phyloP scores from a whole-genome alignment of 2,888 invertebrate species.

The Brachylomia viminalis region DNA sequence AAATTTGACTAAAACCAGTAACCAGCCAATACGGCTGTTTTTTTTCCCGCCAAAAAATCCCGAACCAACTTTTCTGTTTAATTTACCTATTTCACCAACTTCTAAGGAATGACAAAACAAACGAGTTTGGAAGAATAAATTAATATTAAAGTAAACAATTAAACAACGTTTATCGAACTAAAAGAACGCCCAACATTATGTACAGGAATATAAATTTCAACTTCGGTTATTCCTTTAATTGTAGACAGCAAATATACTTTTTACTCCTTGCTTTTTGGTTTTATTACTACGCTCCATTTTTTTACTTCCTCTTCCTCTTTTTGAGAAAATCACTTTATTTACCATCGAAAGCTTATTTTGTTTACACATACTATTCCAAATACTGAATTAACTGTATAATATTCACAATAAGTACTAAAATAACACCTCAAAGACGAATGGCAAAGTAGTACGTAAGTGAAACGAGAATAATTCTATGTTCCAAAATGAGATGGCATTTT shows the following conservation, averaged over 20 bases:
- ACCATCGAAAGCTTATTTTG: background rate
- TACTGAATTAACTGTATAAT: background rate
- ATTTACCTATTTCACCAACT: slow-evolving; percentile 53
- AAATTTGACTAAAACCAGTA: background rate
- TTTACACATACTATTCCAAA: background rate
- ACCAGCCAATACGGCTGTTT: slow-evolving; percentile 1
- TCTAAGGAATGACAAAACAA: slow-evolving; percentile 65
- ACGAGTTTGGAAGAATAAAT: slow-evolving; percentile 68
- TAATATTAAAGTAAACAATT: slow-evolving; percentile 64
- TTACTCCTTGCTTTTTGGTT: slow-evolving; percentile 15
- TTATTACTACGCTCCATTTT: slow-evolving; percentile 2
- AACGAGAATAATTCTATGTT: slow-evolving; percentile 59
- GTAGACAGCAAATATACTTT: slow-evolving; percentile 26
- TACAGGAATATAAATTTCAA: slow-evolving; percentile 46
- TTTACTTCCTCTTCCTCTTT: background rate
- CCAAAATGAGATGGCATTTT: slow-evolving; percentile 57
- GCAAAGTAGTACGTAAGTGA: slow-evolving; percentile 36
- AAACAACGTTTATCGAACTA: slow-evolving; percentile 55
- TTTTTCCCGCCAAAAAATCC: slow-evolving; percentile 26
- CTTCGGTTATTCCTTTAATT: slow-evolving; percentile 57
- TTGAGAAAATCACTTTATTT: background rate
- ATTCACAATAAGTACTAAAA: slow-evolving; percentile 30
- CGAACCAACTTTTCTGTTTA: slow-evolving; percentile 40
- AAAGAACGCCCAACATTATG: slow-evolving; percentile 50
- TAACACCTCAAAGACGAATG: slow-evolving; percentile 31